Base-by-base conservation (phyloP, 2,797 vertebrate species). In the Alosa sapidissima region DNA sequence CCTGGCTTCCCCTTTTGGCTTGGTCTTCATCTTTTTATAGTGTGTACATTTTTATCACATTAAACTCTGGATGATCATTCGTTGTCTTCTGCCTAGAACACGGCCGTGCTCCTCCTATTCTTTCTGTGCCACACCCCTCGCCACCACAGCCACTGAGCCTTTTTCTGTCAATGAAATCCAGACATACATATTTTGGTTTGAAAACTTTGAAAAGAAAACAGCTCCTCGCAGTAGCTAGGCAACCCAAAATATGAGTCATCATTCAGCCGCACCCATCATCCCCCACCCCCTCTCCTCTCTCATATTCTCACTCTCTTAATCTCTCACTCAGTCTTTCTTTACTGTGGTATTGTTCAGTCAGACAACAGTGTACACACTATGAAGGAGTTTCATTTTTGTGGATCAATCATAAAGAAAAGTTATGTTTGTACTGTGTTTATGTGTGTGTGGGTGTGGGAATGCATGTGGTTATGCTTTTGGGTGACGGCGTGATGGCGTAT, bases 231-330 rank as follows among this genome's bases (percentile, higher is more conserved):
- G 94, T 95, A 93, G 89, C 95, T 93, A 94, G 91, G 95, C 94
- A 95, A 95, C 94, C 88, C 91, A 90, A 92, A 94, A 93, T 92
- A 91, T 96, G 94, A 96, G 91, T 95, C 95, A 96, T 91, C 91
- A 54, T 81, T 54, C 89, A 58, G 89, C 95, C 91, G 90, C 93
- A 82, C 94, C 94, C 93, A 88, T 92, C 90, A 89, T 89, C 90
- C 89, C 90, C 90, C 82, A 52, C 78, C 52, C 54, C 90, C 87
- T 88, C 91, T 62, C 36, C 19, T 33, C 81, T n/a, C 84, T 24
- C 83, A 8, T 54, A 49, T 81, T n/a, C 81, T 72, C 45, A 11
- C 62, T 2, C 55, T 49, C 78, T 36, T 41, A 47, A 47, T 49
- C 62, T 52, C 82, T 49, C 36, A 45, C 10, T 36, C 52, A 21